Evolutionary conservation across 2,797 vertebrate genomes (phyloP).

Genomic region (Danio choprae): DNA sequence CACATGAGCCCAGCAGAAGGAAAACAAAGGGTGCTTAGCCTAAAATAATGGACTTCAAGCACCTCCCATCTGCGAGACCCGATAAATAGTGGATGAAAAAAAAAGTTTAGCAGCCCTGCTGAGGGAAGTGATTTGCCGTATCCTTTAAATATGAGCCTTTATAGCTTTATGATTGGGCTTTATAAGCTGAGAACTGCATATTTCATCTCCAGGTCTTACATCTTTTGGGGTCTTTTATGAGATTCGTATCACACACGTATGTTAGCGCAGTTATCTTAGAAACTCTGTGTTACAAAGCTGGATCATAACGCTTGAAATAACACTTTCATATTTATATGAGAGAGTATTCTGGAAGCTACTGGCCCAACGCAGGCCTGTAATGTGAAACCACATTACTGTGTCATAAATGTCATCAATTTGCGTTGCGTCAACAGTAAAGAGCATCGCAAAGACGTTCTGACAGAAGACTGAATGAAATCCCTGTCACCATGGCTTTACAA

Average conservation of each 20-base stretch:
- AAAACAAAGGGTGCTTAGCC: slow-evolving; percentile 36
- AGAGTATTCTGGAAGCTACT: slow-evolving; percentile 1
- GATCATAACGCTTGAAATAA: slow-evolving; percentile 18
- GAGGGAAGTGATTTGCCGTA: slow-evolving; percentile 36
- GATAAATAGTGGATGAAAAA: slow-evolving; percentile 47
- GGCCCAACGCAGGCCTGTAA: neutral
- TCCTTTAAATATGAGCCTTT: slow-evolving; percentile 39
- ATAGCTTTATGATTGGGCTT: slow-evolving; percentile 32
- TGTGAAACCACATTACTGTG: neutral
- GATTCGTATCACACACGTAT: slow-evolving; percentile 32
- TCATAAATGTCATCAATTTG: slow-evolving; percentile 26
- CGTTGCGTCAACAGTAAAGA: slow-evolving; percentile 13
- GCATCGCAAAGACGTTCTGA: neutral
- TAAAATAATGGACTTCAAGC: slow-evolving; percentile 60
- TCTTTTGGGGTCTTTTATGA: slow-evolving; percentile 19
- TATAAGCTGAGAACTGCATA: slow-evolving; percentile 21
- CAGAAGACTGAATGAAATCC: neutral
- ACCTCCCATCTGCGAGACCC: slow-evolving; percentile 59
- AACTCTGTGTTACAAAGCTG: neutral
- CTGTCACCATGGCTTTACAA: neutral
- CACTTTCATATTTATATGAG: slow-evolving; percentile 1
- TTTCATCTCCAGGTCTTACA: slow-evolving; percentile 29
- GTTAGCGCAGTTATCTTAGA: slow-evolving; percentile 27
- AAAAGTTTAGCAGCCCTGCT: slow-evolving; percentile 29
- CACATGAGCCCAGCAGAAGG: slow-evolving; percentile 24